Conservation (phyloP, 2,888 invertebrate genomes). For the Drosophila eohydei region DNA sequence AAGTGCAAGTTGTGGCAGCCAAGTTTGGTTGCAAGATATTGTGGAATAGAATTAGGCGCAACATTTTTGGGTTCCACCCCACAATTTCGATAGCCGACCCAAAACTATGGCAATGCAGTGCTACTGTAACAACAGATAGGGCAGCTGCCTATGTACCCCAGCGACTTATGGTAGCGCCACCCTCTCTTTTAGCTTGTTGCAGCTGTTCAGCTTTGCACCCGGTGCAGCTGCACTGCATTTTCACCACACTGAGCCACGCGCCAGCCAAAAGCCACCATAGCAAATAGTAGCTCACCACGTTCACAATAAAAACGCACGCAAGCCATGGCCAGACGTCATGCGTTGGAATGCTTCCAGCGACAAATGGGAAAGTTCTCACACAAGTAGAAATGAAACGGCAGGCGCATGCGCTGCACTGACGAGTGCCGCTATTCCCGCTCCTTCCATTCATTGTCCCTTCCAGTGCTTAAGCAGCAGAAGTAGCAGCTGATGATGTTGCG, state of each 20-base stretch:
- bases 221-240: slow-evolving; percentile 67
- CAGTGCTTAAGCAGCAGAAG: slow-evolving; percentile 46
- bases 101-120: slow-evolving; percentile 32
- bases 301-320: slow-evolving; percentile 61
- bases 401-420: slow-evolving; percentile 58
- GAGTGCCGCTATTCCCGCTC: neutral
- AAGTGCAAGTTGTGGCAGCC: slow-evolving; percentile 2
- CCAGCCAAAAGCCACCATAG: slow-evolving; percentile 30
- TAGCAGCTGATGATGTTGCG: slow-evolving; percentile 66
- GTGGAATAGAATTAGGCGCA: slow-evolving; percentile 60
- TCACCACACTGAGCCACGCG: slow-evolving; percentile 56
- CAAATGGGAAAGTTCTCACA: slow-evolving; percentile 60
- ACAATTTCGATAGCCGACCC: slow-evolving; percentile 51
- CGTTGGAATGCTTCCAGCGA: slow-evolving; percentile 64
- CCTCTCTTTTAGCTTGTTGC: slow-evolving; percentile 30
- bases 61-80: slow-evolving; percentile 47
- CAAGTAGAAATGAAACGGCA: slow-evolving; percentile 39
- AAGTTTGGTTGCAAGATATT: slow-evolving; percentile 45
- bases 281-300: slow-evolving; percentile 18
- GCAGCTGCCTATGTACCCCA: neutral
- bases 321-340: slow-evolving; percentile 59
- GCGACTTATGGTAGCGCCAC: neutral
- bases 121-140: slow-evolving; percentile 44
- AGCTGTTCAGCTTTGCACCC: slow-evolving; percentile 25
- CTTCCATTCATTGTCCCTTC: neutral